Base-by-base conservation (phyloP, 2,888 invertebrate species). In the Phalera bucephala region DNA sequence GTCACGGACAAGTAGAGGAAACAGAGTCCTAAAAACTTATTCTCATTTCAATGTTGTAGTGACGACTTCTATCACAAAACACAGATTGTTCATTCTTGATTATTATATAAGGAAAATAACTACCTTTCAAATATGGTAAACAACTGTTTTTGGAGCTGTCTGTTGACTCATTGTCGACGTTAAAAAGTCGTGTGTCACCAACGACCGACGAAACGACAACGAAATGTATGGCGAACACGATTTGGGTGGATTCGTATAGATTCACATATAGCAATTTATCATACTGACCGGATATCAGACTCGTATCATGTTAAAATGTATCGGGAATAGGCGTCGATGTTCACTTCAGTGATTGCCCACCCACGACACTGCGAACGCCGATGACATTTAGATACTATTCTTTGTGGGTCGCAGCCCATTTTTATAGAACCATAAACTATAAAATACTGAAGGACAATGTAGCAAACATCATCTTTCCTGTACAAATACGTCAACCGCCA, bases 161-260 rank as follows among this genome's bases (percentile, higher is more conserved):
- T n/a, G 25, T 25, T 25, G 25, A 25, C 11, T 25, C 25, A 25
- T 7, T 4, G 23, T 11, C 11, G 11, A 17, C 3, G 5, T 11
- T 23, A 11, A 6, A 10, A 10, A 30, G 22, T 41, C 36, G 34
- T 42, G 32, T 42, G 48, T 45, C 34, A 42, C 13, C 12, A 29
- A 21, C 29, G 29, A 33, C 27, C 29, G 9, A n/a, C n/a, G n/a
- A n/a, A n/a, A 17, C 5, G 17, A 3, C 17, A 17, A 17, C 5
- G 17, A 19, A 34, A 33, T 42, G 22, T 23, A 10, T 2, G 7
- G 12, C 6, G 30, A 39, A 52, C 50, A 51, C 37, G 52, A 40
- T 40, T 37, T 11, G 33, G 50, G 48, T 12, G 52, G 53, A 30
- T 34, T 34, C 34, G 31, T 52, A 28, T 34, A 35, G 22, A 25